A percentile compares a stretch with the other conserved stretches of the same genome.
phyloP scores from a whole-genome alignment of 2,797 vertebrate species.

The Acrossocheilus fasciatus region DNA sequence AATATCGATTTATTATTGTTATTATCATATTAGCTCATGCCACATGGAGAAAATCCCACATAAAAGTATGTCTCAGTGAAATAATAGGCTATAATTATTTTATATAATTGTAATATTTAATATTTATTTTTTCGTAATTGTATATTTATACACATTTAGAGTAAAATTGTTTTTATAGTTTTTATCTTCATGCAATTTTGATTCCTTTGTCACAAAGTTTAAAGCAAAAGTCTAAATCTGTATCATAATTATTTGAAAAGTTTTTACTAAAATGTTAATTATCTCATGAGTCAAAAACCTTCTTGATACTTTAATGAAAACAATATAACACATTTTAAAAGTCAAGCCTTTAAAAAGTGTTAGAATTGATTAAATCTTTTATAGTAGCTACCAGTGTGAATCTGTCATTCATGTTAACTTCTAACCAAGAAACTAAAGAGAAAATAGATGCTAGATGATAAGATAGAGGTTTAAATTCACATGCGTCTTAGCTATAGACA shows the following conservation, averaged over 20 bases:
- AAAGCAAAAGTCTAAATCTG: background rate
- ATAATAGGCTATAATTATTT: background rate
- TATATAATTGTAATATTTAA: background rate
- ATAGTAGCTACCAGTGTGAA: background rate
- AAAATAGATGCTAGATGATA: background rate
- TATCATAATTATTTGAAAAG: background rate
- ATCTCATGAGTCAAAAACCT: background rate
- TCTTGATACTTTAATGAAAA: background rate
- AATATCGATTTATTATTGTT: background rate
- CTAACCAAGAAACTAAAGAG: background rate
- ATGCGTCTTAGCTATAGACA: background rate
- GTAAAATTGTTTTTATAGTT: background rate
- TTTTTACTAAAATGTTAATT: background rate
- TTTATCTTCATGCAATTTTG: background rate
- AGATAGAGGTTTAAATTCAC: background rate
- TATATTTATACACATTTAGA: background rate
- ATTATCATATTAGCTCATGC: too few species aligned
- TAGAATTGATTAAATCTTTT: background rate
- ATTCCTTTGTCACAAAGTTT: background rate
- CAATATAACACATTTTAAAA: background rate
- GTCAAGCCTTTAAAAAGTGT: background rate
- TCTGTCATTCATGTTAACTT: background rate
- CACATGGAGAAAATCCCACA: background rate
- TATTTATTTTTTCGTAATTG: background rate
- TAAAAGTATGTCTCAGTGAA: background rate